Base-by-base conservation (phyloP, 2,888 invertebrate genomes). In the Idaea straminata region DNA sequence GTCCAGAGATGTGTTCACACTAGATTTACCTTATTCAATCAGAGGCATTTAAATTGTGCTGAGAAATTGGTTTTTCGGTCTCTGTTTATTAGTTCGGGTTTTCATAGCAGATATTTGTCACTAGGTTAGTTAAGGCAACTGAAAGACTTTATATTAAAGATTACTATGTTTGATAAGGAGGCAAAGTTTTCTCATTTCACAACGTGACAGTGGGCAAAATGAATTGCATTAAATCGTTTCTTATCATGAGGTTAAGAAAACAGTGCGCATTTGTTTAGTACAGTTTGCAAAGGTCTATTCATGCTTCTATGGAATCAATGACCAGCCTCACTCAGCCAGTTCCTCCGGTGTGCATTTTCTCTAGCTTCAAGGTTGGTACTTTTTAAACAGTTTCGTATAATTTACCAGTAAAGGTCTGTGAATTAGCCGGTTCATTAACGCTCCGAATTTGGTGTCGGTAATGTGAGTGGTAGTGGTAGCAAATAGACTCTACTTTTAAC, bases 321-420 rank as follows among this genome's bases (percentile, higher is more conserved):
- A 47, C 13, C 47, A 47, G 47, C 5, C 47, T 47, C 47, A 47
- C 47, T 47, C 47, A 36, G 36, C 78, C 77, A 80, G 80, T 80
- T 84, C 85, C 83, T 81, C 77, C 72, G 72, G 72, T 67, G 72
- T 81, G 76, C 80, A 83, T 84, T 84, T 83, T 81, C 80, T 83
- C 81, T 83, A 83, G 82, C 82, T 83, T 81, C 84, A 84, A 85
- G 85, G 83, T 81, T 81, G 72, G 67, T 67, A 72, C 71, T 72
- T 72, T 72, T 77, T 75, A 80, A 77, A 77, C 72, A 77, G 59
- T 77, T 82, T 67, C 71, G 76, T 75, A 75, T 80, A 79, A 77
- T 79, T 78, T 79, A 74, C 76, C 80, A 77, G 78, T 82, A 81
- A 75, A 78, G 80, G 78, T 66, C 70, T 76, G 80, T 76, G 75